Evolutionary conservation across 2,888 invertebrate species (phyloP).

Genomic region (Ceriagrion tenellum): DNA sequence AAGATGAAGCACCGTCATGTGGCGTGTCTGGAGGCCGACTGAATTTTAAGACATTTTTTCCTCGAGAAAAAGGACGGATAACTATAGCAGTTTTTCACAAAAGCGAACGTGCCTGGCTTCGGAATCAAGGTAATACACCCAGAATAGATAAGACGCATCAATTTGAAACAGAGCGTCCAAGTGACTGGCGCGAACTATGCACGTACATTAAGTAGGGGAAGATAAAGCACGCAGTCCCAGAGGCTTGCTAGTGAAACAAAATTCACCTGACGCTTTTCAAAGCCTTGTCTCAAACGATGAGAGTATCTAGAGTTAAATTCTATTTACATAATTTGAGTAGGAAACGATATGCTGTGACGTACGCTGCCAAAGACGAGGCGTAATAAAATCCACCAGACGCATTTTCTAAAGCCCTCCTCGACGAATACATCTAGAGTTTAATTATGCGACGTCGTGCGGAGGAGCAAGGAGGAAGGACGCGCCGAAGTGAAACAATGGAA

Average conservation of each 20-base stretch:
- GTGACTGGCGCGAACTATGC: background rate
- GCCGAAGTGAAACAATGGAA: constrained; percentile 10
- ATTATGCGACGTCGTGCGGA: background rate
- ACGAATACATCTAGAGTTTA: no score
- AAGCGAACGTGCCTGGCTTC: background rate
- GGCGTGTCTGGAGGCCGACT: background rate
- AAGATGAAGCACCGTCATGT: background rate
- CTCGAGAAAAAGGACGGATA: background rate
- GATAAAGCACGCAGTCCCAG: background rate
- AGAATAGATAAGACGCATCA: background rate
- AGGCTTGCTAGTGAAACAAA: no score
- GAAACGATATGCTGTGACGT: no score
- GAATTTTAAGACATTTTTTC: constrained; percentile 27
- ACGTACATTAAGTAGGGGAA: background rate
- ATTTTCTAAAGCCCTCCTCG: no score
- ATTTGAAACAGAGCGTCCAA: background rate
- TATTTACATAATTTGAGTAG: no score
- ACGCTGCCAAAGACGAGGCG: no score
- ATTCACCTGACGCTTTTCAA: no score
- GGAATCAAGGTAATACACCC: background rate
- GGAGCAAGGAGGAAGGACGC: background rate
- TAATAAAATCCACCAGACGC: no score
- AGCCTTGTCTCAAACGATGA: no score
- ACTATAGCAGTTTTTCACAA: background rate
- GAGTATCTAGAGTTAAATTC: no score